Conservation (phyloP, 2,797 vertebrate genomes). For the Cottoperca gobio region DNA sequence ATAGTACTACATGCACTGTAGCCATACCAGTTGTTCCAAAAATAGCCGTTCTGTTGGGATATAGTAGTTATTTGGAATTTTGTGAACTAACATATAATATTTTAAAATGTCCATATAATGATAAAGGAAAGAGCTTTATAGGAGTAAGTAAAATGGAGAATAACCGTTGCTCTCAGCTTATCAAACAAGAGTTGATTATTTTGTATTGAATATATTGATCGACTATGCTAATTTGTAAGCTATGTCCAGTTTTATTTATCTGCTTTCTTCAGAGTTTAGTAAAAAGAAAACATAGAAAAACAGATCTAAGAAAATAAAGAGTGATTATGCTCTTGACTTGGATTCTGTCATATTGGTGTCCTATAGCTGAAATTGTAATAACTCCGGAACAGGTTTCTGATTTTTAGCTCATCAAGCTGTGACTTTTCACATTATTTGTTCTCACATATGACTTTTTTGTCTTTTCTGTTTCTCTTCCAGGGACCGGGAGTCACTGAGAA, state of each 20-base stretch:
- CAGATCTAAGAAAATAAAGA: background rate
- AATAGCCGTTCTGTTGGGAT: background rate
- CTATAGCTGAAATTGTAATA: background rate
- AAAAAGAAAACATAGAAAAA: background rate
- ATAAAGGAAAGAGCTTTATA: background rate
- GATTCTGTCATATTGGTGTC: background rate
- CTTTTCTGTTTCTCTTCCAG: conserved; percentile 64
- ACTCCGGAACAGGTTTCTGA: background rate
- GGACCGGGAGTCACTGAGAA: conserved; percentile 70
- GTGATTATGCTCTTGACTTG: background rate
- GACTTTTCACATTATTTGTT: conserved; percentile 7
- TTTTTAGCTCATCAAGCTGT: conserved; percentile 3
- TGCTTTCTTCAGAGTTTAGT: background rate
- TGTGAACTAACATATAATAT: background rate
- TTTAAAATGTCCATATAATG: background rate
- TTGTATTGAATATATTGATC: background rate
- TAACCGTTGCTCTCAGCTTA: background rate
- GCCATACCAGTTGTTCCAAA: conserved; percentile 1
- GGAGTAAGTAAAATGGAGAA: background rate
- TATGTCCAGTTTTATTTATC: background rate
- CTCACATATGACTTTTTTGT: conserved; percentile 16
- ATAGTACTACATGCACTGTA: background rate
- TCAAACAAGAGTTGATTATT: conserved; percentile 28
- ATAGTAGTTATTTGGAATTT: background rate
- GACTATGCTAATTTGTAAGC: background rate